Evolutionary conservation across 2,888 invertebrate genomes (phyloP).

Genomic region (Zygogramma bicolorata): DNA sequence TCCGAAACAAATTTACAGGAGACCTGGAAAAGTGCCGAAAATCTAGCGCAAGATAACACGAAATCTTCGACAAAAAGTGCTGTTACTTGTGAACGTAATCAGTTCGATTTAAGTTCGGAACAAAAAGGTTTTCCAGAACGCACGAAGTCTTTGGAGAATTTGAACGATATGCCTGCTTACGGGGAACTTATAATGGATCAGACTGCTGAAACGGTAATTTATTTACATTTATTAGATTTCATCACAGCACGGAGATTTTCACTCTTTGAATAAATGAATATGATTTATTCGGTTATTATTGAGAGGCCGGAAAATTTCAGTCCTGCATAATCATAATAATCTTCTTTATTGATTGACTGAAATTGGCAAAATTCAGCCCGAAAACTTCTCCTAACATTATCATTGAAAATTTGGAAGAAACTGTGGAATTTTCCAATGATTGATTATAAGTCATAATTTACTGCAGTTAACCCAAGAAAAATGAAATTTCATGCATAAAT

Average conservation of each 20-base stretch:
- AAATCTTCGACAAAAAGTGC: slow-evolving; percentile 39
- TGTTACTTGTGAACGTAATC: slow-evolving; percentile 46
- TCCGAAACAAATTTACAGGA: slow-evolving; percentile 61
- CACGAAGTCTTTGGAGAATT: slow-evolving; percentile 61
- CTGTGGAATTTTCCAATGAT: no score
- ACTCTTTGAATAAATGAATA: slow-evolving; percentile 1
- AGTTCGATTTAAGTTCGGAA: slow-evolving; percentile 38
- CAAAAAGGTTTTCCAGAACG: slow-evolving; percentile 47
- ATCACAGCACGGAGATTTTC: background rate
- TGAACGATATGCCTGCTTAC: slow-evolving; percentile 64
- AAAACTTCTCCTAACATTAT: no score
- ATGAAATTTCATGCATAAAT: no score
- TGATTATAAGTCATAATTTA: no score
- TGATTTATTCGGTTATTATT: background rate
- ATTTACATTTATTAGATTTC: slow-evolving; percentile 24
- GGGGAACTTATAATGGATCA: slow-evolving; percentile 63
- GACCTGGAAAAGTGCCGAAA: slow-evolving; percentile 58
- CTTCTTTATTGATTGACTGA: no score
- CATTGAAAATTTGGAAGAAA: no score
- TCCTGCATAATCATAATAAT: no score
- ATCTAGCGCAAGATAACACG: slow-evolving; percentile 47
- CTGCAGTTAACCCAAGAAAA: no score
- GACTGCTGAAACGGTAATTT: slow-evolving; percentile 51
- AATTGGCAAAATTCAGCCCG: no score
- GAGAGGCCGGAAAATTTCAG: no score